A percentile compares a stretch with the other conserved stretches of the same genome.
phyloP scores from a whole-genome alignment of 2,888 invertebrate genomes.

The Athalia cordata region DNA sequence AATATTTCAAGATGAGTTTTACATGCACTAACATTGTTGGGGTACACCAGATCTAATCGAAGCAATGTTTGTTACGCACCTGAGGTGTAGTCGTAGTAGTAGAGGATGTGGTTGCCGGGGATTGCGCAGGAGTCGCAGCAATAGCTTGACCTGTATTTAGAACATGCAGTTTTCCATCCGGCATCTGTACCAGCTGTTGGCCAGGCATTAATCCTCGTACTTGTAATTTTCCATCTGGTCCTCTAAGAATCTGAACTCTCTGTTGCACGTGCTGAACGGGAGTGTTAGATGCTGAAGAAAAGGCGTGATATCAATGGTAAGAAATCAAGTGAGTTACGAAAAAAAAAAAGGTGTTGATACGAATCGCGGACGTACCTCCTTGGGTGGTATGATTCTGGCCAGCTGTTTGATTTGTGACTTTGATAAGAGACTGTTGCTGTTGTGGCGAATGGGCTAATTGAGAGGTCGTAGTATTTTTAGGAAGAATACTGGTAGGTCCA shows the following conservation, averaged over 20 bases:
- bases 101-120: conserved; percentile 51
- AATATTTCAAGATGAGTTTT: not conserved
- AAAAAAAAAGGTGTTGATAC: not conserved
- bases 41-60: conserved; percentile 21
- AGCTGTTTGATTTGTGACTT: conserved; percentile 71
- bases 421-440: conserved; percentile 75
- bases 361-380: conserved; percentile 52
- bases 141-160: conserved; percentile 80
- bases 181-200: conserved; percentile 93
- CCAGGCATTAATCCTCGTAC: conserved; percentile 94
- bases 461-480: conserved; percentile 74
- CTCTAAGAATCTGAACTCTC: conserved; percentile 92
- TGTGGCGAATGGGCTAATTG: conserved; percentile 65
- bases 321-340: not conserved
- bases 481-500: conserved; percentile 77
- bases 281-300: conserved; percentile 59
- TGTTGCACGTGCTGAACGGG: conserved; percentile 76
- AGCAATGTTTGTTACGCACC: conserved; percentile 30
- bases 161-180: conserved; percentile 94
- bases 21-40: not conserved
- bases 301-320: not conserved
- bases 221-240: conserved; percentile 93
- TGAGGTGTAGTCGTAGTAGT: conserved; percentile 52
- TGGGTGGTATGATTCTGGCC: conserved; percentile 70
- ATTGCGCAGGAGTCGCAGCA: conserved; percentile 72